These are phyloP conservation scores for Agrochola litura DNA, from an alignment of 2,888 invertebrate species.

Conservation along the genomic window DNA sequence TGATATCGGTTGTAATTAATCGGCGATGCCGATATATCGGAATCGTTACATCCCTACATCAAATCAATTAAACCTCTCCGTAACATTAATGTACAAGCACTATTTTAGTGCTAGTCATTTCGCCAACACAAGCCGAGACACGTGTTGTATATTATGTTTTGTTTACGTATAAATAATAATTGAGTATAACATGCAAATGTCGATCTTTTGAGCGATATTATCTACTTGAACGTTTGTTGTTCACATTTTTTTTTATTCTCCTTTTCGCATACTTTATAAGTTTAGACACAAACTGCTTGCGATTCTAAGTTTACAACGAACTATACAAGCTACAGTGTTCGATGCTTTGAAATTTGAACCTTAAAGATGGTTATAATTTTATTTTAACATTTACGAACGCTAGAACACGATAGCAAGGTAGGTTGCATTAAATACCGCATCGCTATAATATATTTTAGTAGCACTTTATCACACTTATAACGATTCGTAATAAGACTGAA, in stretches of 20 bases:
- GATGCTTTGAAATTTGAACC: conserved; percentile 29
- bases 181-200: conserved; percentile 32
- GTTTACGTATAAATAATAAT: conserved; percentile 38
- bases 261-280: not conserved
- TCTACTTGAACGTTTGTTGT: not conserved
- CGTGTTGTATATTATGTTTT: conserved; percentile 8
- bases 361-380: conserved; percentile 17
- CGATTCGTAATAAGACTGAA: conserved; percentile 28
- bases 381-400: conserved; percentile 34
- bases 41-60: too few relatives aligned
- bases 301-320: conserved; percentile 5
- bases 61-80: conserved; percentile 38
- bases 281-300: conserved; percentile 8
- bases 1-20: too few relatives aligned
- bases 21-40: too few relatives aligned
- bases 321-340: conserved; percentile 9
- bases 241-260: not conserved
- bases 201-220: conserved; percentile 20
- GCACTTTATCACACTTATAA: conserved; percentile 37
- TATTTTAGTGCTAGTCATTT: conserved; percentile 32
- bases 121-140: conserved; percentile 29
- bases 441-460: conserved; percentile 14
- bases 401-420: conserved; percentile 30
- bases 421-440: conserved; percentile 21
- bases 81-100: conserved; percentile 20